Conservation (phyloP, 2,888 invertebrate species). For the Camptogramma bilineatum region DNA sequence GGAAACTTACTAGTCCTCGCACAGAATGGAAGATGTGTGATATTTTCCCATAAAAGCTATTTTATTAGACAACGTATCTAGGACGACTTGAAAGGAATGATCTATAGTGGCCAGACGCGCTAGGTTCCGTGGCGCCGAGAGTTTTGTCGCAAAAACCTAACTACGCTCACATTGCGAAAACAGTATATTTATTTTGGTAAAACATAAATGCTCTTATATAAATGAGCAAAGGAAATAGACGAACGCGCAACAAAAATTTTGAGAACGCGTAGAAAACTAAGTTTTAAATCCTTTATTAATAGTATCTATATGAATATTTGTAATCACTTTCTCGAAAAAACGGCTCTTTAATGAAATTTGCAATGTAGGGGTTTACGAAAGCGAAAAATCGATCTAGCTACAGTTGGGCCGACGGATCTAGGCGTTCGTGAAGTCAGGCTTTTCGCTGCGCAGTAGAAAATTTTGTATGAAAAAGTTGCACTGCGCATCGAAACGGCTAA, state of each 20-base stretch:
- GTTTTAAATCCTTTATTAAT: no score
- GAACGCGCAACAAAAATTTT: neutral
- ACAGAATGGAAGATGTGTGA: slow-evolving; percentile 43
- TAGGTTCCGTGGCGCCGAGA: slow-evolving; percentile 59
- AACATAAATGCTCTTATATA: neutral
- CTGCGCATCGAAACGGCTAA: no score
- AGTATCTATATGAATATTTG: no score
- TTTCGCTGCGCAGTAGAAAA: no score
- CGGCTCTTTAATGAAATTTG: no score
- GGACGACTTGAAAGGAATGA: slow-evolving; percentile 54
- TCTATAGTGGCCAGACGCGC: slow-evolving; percentile 57
- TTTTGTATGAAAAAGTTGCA: no score
- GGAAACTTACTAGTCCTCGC: slow-evolving; percentile 33
- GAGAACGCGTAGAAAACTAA: no score
- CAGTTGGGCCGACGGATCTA: no score
- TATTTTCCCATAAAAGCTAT: slow-evolving; percentile 46
- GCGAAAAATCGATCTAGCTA: no score
- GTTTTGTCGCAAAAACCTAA: slow-evolving; percentile 47
- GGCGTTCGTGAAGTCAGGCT: no score
- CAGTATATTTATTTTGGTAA: slow-evolving; percentile 23
- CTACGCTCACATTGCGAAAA: slow-evolving; percentile 8
- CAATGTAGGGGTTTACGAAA: no score
- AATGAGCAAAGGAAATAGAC: neutral
- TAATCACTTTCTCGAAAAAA: no score
- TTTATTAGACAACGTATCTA: slow-evolving; percentile 57